These are phyloP conservation scores for Alcedo quadribrachys DNA, from an alignment of 2,797 vertebrate genomes.

Conservation along the genomic window DNA sequence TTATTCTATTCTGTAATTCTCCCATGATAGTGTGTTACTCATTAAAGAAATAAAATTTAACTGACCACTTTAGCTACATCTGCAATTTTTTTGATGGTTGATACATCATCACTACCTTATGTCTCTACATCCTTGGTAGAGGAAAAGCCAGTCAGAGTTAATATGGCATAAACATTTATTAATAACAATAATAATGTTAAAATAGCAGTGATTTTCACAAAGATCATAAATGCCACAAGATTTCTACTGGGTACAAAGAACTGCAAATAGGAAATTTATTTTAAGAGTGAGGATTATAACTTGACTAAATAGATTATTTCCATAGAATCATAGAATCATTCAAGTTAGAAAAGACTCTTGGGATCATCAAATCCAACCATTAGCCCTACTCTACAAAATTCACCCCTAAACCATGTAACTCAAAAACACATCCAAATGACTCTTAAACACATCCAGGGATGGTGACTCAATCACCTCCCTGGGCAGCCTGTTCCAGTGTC, in stretches of 20 bases:
- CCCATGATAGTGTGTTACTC: neutral
- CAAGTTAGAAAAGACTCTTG: too few species aligned
- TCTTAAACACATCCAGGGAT: too few species aligned
- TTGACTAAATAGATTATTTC: neutral
- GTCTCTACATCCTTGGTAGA: neutral
- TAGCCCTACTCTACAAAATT: too few species aligned
- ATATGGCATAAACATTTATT: neutral
- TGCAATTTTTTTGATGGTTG: neutral
- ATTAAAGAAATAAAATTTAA: neutral
- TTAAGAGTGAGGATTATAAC: neutral
- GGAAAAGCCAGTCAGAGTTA: neutral
- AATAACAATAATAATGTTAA: neutral
- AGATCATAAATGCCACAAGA: neutral
- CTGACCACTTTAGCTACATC: neutral
- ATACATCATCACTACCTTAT: neutral
- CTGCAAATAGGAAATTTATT: neutral
- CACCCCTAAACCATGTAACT: too few species aligned
- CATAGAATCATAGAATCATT: too few species aligned
- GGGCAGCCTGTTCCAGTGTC: too few species aligned
- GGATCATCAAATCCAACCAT: too few species aligned
- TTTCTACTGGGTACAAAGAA: neutral
- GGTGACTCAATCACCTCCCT: too few species aligned
- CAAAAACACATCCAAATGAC: too few species aligned
- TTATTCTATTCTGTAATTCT: neutral
- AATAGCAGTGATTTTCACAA: neutral